Percentiles rank a stretch among this genome's conserved stretches.
phyloP scores from a whole-genome alignment of 1,140 invertebrate species.

The Ceratina australensis region DNA sequence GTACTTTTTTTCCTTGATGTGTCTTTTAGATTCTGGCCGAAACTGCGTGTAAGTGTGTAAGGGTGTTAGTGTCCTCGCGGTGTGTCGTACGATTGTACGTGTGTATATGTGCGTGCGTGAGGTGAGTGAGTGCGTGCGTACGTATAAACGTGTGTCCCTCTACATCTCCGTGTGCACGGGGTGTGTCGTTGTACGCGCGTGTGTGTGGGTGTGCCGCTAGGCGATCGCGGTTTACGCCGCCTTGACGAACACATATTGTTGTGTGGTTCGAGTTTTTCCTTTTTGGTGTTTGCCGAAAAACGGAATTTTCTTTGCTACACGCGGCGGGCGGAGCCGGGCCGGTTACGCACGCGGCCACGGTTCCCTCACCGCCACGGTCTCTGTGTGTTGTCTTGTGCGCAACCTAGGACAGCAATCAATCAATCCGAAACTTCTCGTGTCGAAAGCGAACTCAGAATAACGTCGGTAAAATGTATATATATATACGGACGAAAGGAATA shows the following conservation, averaged over 20 bases:
- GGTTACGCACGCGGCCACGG: constrained; percentile 54
- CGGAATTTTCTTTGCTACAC: constrained; percentile 67
- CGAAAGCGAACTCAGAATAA: constrained; percentile 69
- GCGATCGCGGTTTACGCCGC: constrained; percentile 55
- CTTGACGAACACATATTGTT: constrained; percentile 61
- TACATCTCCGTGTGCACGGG: constrained; percentile 26
- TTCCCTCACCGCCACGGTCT: too few relatives aligned
- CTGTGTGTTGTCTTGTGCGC: constrained; percentile 73
- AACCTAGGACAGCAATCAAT: constrained; percentile 68
- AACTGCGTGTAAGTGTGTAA: constrained; percentile 69
- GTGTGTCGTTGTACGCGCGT: constrained; percentile 55
- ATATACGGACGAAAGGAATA: constrained; percentile 54
- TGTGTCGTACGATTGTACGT: constrained; percentile 13
- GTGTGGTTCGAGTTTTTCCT: constrained; percentile 51
- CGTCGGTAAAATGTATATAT: constrained; percentile 67
- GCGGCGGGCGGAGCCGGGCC: constrained; percentile 31
- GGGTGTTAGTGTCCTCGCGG: constrained; percentile 46
- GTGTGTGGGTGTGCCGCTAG: constrained; percentile 62
- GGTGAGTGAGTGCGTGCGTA: constrained; percentile 21
- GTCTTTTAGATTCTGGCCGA: constrained; percentile 77
- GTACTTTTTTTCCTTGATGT: constrained; percentile 78
- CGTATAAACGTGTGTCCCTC: constrained; percentile 20
- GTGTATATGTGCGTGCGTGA: constrained; percentile 9
- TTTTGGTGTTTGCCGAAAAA: constrained; percentile 73
- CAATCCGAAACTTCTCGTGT: constrained; percentile 58